Evolutionary conservation across 2,113 vertebrate species (phyloP), one percentile per base, ranked within the genome.

Genomic region (Lathamus discolor): DNA sequence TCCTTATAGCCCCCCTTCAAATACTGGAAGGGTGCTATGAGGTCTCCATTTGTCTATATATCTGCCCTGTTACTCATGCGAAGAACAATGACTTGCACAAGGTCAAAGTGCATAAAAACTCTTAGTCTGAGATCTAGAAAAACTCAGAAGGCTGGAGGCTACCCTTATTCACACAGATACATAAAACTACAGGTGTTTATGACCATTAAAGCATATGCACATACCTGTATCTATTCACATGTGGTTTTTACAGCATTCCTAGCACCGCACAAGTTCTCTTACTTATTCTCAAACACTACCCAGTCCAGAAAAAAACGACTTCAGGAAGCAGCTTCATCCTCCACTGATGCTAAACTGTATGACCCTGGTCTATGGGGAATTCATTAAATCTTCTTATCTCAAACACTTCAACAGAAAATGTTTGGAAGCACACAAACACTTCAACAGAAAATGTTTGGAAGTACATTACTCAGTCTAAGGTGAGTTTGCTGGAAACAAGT

Each of bases 321-420:
- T 24, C 15, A 68, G 28, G 83, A 91, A 93, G 44, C 39, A 90
- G 37, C 23, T 88, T 82, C 73, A n/a, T 66, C 57, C 81, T 94
- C 41, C 39, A 49, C 16, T 81, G 88, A 73, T 49, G 33, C 20
- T 82, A 69, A 91, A 91, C 31, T 9, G 10, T 20, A 67, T 54
- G 73, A 95, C 80, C 68, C 31, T 33, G 13, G 20, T 70, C 90
- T 91, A 82, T 29, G 23, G 83, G 86, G 93, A 95, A 89, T 96
- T 92, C 69, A 85, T 91, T 87, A 84, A 84, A 61, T 67, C 83
- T 75, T 78, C 27, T 37, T 62, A 49, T 27, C 74, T 93, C 57
- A 79, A 41, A 24, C 6, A 44, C 17, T 93, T 91, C 66, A 69
- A 85, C n/a, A 85, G 59, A 63, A 90, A 80, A 39, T 8, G 31